Percentiles rank a stretch among this genome's conserved stretches.
phyloP scores from a whole-genome alignment of 2,797 vertebrate species.

The Tragopan temminckii region DNA sequence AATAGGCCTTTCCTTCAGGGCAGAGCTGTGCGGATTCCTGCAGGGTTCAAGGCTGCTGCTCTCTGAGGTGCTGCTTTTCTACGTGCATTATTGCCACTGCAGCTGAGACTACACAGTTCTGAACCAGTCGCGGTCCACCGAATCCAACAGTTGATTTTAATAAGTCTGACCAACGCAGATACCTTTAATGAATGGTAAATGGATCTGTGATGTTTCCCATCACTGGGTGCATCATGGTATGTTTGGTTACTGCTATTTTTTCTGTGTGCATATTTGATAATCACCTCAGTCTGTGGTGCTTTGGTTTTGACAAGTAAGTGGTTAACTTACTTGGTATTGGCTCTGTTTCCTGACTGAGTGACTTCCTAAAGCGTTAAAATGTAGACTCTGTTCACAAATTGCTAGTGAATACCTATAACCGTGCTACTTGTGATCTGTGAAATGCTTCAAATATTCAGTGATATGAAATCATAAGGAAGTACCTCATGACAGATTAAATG shows the following conservation, averaged over 20 bases:
- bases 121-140: background rate
- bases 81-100: accelerated
- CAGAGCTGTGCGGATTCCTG: background rate
- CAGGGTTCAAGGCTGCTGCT: background rate
- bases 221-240: background rate
- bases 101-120: accelerated
- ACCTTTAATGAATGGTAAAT: background rate
- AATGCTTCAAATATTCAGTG: background rate
- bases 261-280: background rate
- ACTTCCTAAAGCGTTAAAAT: background rate
- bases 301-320: background rate
- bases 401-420: background rate
- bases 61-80: background rate
- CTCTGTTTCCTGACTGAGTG: background rate
- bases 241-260: background rate
- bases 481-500: background rate
- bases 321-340: background rate
- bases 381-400: background rate
- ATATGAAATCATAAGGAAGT: background rate
- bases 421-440: background rate
- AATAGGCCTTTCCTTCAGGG: constrained; percentile 8
- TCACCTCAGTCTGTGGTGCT: background rate
- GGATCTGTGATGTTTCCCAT: background rate
- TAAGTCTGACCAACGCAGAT: background rate
- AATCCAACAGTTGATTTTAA: background rate